Conservation (phyloP, 2,888 invertebrate species). For the Emmelina monodactyla region DNA sequence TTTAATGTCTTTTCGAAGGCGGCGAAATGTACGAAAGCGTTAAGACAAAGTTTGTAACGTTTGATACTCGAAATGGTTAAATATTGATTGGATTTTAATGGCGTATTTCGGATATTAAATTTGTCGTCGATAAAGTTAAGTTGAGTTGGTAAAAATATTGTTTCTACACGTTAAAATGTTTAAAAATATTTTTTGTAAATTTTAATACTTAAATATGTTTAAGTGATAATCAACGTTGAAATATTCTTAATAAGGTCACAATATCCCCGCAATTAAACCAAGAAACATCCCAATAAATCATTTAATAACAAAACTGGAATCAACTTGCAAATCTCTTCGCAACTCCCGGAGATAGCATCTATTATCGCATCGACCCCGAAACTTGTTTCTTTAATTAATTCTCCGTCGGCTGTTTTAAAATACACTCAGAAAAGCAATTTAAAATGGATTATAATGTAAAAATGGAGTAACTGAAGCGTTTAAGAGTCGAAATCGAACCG, state of each 20-base stretch:
- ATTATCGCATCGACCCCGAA: constrained; percentile 47
- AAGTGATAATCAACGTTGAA: too few species aligned
- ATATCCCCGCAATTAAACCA: too few species aligned
- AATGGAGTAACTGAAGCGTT: constrained; percentile 52
- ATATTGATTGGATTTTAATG: too few species aligned
- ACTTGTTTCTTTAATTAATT: constrained; percentile 52
- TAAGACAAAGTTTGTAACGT: neutral
- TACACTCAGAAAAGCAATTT: constrained; percentile 49
- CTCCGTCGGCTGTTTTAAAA: constrained; percentile 51
- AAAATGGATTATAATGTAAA: constrained; percentile 60
- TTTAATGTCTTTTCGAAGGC: neutral
- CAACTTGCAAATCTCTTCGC: neutral
- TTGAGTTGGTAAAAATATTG: too few species aligned
- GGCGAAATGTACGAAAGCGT: neutral
- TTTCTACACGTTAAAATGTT: too few species aligned
- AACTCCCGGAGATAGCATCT: constrained; percentile 36
- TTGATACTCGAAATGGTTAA: too few species aligned
- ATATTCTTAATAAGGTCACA: too few species aligned
- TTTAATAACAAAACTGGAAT: neutral
- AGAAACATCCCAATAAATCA: too few species aligned
- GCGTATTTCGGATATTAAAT: too few species aligned
- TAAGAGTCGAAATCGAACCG: constrained; percentile 52
- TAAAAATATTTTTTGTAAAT: too few species aligned
- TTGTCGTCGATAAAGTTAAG: too few species aligned
- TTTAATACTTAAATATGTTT: too few species aligned